Evolutionary conservation across 2,113 vertebrate species (phyloP).

Genomic region (Platysternon megacephalum): DNA sequence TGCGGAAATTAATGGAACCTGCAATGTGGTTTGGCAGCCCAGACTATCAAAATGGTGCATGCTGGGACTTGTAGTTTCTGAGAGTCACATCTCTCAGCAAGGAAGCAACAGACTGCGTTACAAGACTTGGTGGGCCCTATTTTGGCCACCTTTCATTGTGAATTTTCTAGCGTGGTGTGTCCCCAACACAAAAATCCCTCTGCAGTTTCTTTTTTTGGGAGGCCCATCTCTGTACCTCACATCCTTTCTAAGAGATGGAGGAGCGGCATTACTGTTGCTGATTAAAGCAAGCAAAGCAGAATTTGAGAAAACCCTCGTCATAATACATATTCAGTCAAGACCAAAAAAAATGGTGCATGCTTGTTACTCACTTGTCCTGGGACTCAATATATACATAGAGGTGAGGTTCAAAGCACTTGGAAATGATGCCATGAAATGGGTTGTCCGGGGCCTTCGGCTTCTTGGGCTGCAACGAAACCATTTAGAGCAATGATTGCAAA

Average conservation of each 20-base stretch:
- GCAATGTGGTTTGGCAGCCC: background rate
- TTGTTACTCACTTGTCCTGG: conserved; percentile 94
- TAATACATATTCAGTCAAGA: background rate
- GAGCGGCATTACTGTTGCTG: background rate
- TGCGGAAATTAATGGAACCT: background rate
- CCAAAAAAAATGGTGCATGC: background rate
- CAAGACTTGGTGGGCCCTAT: background rate
- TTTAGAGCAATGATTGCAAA: conserved; percentile 36
- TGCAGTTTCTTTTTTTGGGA: background rate
- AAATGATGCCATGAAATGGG: conserved; percentile 97
- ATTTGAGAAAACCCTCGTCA: background rate
- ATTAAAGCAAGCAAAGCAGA: background rate
- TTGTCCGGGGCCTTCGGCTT: conserved; percentile 96
- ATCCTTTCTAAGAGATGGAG: background rate
- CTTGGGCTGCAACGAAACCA: conserved; percentile 85
- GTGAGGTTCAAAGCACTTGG: conserved; percentile 99
- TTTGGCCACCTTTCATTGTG: background rate
- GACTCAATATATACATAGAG: conserved; percentile 99
- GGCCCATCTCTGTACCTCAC: background rate
- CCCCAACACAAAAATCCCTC: background rate
- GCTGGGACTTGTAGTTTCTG: background rate
- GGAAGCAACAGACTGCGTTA: background rate
- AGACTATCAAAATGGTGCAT: background rate
- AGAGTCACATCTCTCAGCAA: background rate
- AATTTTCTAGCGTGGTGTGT: background rate